Evolutionary conservation across 2,113 vertebrate species (phyloP).

Genomic region (Psilopogon haemacephalus): DNA sequence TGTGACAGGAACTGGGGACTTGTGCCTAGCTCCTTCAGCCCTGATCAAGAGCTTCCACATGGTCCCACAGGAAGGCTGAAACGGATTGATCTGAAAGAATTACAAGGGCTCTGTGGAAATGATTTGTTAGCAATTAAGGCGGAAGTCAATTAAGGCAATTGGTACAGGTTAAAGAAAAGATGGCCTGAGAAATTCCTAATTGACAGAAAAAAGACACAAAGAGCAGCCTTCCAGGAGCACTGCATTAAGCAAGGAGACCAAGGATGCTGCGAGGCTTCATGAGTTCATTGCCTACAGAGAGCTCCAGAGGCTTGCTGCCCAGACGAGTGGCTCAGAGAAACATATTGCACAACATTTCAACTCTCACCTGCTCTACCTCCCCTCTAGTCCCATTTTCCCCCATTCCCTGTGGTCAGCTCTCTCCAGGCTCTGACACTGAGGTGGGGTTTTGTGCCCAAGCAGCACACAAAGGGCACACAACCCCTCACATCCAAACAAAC

Average conservation of each 20-base stretch:
- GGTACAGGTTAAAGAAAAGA: conserved; percentile 62
- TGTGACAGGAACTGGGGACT: accelerated
- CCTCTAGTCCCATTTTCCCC: background rate
- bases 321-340: background rate
- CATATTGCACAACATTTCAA: background rate
- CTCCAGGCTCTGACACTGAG: background rate
- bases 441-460: background rate
- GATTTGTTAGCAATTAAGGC: conserved; percentile 67
- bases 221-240: background rate
- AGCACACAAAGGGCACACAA: background rate
- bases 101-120: conserved; percentile 50
- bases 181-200: conserved; percentile 58
- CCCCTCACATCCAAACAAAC: background rate
- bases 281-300: background rate
- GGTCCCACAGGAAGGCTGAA: background rate
- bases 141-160: conserved; percentile 70
- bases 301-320: background rate
- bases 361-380: background rate
- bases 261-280: background rate
- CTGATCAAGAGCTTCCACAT: accelerated
- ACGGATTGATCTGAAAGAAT: conserved; percentile 19
- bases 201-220: background rate
- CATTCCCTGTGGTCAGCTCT: background rate
- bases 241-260: background rate
- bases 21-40: background rate